These are phyloP conservation scores for Mythimna lalbum DNA, from an alignment of 2,888 invertebrate species.

Conservation along the genomic window DNA sequence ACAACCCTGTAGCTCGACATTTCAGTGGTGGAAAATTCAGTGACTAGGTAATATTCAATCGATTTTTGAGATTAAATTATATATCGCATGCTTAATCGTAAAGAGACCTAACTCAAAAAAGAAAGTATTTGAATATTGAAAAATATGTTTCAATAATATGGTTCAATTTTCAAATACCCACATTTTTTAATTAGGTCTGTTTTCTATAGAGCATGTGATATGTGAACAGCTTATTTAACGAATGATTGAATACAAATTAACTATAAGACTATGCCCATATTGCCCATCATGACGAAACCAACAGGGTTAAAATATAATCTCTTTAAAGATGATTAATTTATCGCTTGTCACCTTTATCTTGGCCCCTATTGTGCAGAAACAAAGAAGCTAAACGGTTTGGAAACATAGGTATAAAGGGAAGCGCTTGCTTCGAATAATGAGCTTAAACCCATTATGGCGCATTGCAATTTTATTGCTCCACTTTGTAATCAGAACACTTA, in stretches of 20 bases:
- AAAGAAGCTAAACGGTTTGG: constrained; percentile 60
- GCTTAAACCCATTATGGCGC: constrained; percentile 61
- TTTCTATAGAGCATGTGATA: no score
- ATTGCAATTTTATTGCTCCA: constrained; percentile 65
- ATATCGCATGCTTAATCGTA: no score
- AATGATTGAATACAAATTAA: neutral
- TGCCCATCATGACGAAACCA: constrained; percentile 14
- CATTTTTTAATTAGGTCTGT: no score
- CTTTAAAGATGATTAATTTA: constrained; percentile 36
- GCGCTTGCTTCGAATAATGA: constrained; percentile 61
- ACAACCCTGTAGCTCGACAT: no score
- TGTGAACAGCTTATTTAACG: no score
- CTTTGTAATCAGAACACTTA: constrained; percentile 58
- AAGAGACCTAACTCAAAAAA: no score
- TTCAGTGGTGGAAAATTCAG: no score
- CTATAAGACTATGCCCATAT: neutral
- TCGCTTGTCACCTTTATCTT: constrained; percentile 49
- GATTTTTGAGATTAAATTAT: no score
- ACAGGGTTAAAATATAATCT: constrained; percentile 6
- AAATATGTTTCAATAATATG: no score
- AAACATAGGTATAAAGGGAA: constrained; percentile 59
- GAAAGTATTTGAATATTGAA: no score
- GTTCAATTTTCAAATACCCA: no score
- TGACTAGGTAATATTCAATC: no score
- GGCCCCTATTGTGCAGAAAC: constrained; percentile 44